Base-by-base conservation (phyloP, 1,140 invertebrate genomes). In the Drosophila seguyi region DNA sequence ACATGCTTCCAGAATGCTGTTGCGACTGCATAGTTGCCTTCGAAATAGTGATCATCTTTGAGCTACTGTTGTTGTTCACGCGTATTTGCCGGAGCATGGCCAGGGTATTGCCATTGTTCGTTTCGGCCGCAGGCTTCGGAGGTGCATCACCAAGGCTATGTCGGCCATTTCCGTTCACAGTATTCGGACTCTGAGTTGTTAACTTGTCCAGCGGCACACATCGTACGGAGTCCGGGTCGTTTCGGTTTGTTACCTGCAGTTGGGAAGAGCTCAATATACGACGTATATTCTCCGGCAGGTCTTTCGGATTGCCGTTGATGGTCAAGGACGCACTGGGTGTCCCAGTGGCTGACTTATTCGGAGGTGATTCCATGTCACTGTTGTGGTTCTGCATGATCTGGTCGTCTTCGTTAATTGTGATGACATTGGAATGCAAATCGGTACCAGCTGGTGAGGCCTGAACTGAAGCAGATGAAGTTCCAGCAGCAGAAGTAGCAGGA, bases 141-240 rank as follows among this genome's bases (percentile, higher is more conserved):
- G 38, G 34, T 6, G 25, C 14, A 2, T 67, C 65, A 7, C 27
- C 6, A 11, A 3, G 18, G 18, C 44, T 34, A 16, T n/a, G 10
- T 45, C 39, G 20, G 31, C 16, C 36, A 16, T 34, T 63, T 25
- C 58, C 47, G 2, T 53, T 55, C 2, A 22, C 52, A 3, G 14
- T 22, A 1, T 10, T 39, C 6, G 38, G 53, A 27, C 42, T 57
- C n/a, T 29, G 22, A 1, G 44, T 55, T 5, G 80, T 83, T 16
- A 87, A 31, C 27, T 83, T 87, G 18, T 80, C 59, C 7, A 87
- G 65, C 11, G 84, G 85, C 16, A 88, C 81, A n/a, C 82, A 65
- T 6, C 84, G 84, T 18, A 88, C 38, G 0, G 84, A 5, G 1
- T 88, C 77, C 1, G 39, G 7, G 4, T 44, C 31, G 44, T 55